A percentile compares a stretch with the other conserved stretches of the same genome.
phyloP scores from a whole-genome alignment of 2,797 vertebrate genomes.

The Typhlichthys subterraneus region DNA sequence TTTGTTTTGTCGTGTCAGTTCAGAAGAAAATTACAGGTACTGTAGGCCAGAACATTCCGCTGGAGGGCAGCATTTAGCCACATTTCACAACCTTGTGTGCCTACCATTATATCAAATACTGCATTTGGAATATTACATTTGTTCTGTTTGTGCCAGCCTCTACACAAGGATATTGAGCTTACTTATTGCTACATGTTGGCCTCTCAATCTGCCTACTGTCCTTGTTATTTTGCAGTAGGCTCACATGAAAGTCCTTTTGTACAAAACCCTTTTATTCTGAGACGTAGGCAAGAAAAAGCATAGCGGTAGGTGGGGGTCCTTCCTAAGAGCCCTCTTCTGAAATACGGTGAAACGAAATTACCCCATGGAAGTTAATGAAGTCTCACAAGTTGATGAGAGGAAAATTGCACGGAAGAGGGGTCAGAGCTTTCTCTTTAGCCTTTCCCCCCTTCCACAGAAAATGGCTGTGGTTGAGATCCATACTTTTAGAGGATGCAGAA shows the following conservation, averaged over 20 bases:
- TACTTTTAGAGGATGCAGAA: conserved; percentile 78
- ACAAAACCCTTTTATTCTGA: not conserved
- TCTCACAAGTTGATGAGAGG: conserved; percentile 78
- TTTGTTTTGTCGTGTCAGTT: too few species aligned
- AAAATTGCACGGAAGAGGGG: conserved; percentile 80
- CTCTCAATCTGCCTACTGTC: not conserved
- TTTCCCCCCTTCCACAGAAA: conserved; percentile 74
- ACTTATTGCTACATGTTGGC: too few species aligned
- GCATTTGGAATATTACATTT: too few species aligned
- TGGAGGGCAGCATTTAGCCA: conserved; percentile 75
- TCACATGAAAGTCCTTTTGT: not conserved
- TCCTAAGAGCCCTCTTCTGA: conserved; percentile 22
- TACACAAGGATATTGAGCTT: not conserved
- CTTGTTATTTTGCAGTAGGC: not conserved
- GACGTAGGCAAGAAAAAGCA: conserved; percentile 17
- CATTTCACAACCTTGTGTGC: conserved; percentile 22
- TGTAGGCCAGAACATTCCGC: conserved; percentile 36
- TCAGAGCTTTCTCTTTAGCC: conserved; percentile 80
- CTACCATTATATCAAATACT: too few species aligned
- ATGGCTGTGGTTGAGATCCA: conserved; percentile 78
- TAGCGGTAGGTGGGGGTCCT: conserved; percentile 31
- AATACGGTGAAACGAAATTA: conserved; percentile 73
- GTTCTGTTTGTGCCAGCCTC: too few species aligned
- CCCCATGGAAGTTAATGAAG: conserved; percentile 81
- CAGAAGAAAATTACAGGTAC: not conserved